Base-by-base conservation (phyloP, 2,888 invertebrate genomes). In the Chrysolina haemoptera region DNA sequence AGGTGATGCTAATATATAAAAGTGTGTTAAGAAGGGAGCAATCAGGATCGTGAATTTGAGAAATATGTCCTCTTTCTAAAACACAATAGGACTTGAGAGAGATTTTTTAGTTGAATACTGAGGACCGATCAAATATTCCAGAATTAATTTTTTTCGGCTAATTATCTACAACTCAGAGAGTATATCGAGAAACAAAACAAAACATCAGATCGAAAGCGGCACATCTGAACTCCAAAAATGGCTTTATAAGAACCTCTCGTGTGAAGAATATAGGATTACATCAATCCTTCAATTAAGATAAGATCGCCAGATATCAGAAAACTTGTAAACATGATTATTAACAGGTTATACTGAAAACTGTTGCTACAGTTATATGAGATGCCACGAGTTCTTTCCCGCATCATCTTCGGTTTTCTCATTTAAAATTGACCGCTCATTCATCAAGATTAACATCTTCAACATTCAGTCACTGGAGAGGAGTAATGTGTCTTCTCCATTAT, bases 281-380 rank as follows among this genome's bases (percentile, higher is more conserved):
- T 40, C 40, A 53, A 43, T 67, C 16, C 18, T 67, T 67, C 9
- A 67, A 59, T 67, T 41, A 67, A 67, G 67, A 67, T 67, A 53
- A 53, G 8, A 59, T 41, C 27, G 35, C 40, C 53, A 66, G 67
- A 53, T 67, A 67, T 53, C 67, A 40, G 35, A 14, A 48, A 18
- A 35, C 67, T 40, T 27, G 50, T 67, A 53, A 53, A 53, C 35
- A 53, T 18, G 35, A 40, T 53, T 40, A 53, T 53, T 53, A 53
- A 67, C 35, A 18, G 18, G 67, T 67, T 48, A 35, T 41, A 67
- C 50, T n/a, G 53, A 41, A 50, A 27, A 50, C 16, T 67, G 53
- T 22, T 20, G 40, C 50, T 67, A 67, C 16, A 41, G 11, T 50
- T 67, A 53, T 67, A 55, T 53, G 67, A 55, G 67, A 50, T 66